Base-by-base conservation (phyloP, 2,113 vertebrate species). In the Rostratula benghalensis region DNA sequence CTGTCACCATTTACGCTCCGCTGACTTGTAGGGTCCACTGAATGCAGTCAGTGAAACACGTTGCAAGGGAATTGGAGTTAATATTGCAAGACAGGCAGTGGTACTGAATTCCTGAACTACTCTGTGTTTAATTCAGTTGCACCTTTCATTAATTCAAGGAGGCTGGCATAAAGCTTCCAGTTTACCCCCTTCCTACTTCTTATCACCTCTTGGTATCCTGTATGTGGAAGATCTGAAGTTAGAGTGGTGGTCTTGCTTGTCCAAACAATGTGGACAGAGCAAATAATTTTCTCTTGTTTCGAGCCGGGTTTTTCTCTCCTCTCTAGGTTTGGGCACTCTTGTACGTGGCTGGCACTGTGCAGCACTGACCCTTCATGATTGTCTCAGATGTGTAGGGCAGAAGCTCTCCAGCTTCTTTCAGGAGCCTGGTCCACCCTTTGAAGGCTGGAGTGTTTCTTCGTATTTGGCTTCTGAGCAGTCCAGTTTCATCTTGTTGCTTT, bases 191-290 rank as follows among this genome's bases (percentile, higher is more conserved):
- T 83, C 51, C n/a, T 81, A 12, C 37, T 20, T 73, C 16, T 80
- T 81, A 41, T 56, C 17, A 73, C 31, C 43, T 80, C 35, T 60
- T 67, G 31, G 45, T 89, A 6, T n/a, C 41, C 23, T 57, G 1
- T 54, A 51, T 68, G 56, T 60, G 0, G 0, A 80, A 88, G 64
- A 18, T 21, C 53, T 80, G 48, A 75, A 56, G 43, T 82, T 31
- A 80, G 43, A 69, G 28, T 45, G 18, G 13, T 50, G 35, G 13
- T 70, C 13, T 89, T 75, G 31, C 31, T 79, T 92, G 46, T 85
- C 41, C 0, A 0, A 25, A 67, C 31, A 41, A 2, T 83, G 86
- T 64, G 31, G 46, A 53, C 61, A 57, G 13, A 50, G 37, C 28
- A 48, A 67, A 74, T 41, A 30, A 22, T 77, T 90, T 74, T 54